Percentiles rank a stretch among this genome's conserved stretches.
Evolutionary conservation across 2,113 vertebrate genomes (phyloP).

Genomic region (Neopipo cinnamomea): DNA sequence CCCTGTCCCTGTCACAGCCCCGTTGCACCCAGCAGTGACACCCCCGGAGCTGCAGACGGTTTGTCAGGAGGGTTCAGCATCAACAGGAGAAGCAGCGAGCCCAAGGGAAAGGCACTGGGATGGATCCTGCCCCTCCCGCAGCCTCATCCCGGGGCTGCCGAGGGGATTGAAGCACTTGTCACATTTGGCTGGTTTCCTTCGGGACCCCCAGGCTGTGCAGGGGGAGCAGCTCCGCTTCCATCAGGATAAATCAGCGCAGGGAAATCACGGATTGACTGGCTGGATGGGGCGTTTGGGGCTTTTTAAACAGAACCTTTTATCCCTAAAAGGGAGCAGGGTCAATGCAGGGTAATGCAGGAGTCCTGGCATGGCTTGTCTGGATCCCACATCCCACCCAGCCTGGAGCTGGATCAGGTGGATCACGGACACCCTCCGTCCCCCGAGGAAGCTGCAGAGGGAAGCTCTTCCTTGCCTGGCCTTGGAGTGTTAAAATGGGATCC

Average conservation of each 20-base stretch:
- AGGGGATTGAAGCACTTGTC: background rate
- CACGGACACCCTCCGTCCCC: fast-evolving
- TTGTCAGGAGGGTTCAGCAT: constrained; percentile 13
- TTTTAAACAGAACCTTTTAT: background rate
- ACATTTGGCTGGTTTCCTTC: background rate
- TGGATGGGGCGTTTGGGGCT: background rate
- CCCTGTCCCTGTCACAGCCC: background rate
- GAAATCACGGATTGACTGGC: background rate
- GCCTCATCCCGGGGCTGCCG: background rate
- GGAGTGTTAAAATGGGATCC: background rate
- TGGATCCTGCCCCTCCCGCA: background rate
- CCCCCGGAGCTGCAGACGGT: background rate
- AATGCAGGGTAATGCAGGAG: fast-evolving
- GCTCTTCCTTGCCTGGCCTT: background rate
- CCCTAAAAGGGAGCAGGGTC: background rate
- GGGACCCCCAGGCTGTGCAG: background rate
- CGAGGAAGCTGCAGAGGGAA: background rate
- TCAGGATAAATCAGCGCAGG: background rate
- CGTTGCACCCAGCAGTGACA: background rate
- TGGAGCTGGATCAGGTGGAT: background rate
- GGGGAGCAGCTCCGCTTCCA: background rate
- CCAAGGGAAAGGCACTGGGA: background rate
- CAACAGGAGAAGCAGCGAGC: background rate
- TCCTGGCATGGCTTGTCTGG: too few relatives aligned
- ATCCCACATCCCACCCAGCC: background rate